These are phyloP conservation scores for Agonopterix alstromeriana DNA, from an alignment of 2,888 invertebrate species.

Conservation along the genomic window DNA sequence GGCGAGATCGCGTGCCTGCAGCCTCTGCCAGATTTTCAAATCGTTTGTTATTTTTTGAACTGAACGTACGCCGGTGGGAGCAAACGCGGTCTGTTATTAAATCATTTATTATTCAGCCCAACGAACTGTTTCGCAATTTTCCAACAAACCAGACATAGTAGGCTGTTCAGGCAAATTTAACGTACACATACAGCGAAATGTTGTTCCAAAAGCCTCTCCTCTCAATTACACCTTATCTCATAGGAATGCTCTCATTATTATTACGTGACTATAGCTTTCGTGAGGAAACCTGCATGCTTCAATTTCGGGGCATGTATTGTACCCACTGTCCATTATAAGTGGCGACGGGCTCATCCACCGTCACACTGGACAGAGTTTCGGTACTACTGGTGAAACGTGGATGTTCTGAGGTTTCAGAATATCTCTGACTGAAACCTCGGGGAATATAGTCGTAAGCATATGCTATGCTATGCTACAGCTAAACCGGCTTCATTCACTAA, in stretches of 20 bases:
- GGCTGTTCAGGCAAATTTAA: slow-evolving; percentile 23
- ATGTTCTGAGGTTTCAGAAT: no score
- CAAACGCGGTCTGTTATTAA: slow-evolving; percentile 73
- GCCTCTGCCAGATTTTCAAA: slow-evolving; percentile 51
- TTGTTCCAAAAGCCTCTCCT: slow-evolving; percentile 23
- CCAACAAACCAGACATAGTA: slow-evolving; percentile 47
- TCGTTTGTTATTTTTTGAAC: slow-evolving; percentile 68
- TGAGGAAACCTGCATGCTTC: no score
- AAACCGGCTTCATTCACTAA: no score
- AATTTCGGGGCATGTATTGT: no score
- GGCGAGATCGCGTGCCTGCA: slow-evolving; percentile 18
- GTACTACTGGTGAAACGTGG: no score
- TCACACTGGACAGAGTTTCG: no score
- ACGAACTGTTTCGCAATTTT: slow-evolving; percentile 73
- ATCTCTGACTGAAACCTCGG: no score
- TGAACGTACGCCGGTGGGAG: slow-evolving; percentile 58
- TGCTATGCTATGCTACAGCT: no score
- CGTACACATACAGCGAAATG: slow-evolving; percentile 31
- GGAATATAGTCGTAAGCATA: no score
- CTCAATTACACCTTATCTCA: slow-evolving; percentile 24
- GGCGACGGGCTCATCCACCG: no score
- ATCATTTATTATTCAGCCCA: slow-evolving; percentile 75
- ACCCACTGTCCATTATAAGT: no score
- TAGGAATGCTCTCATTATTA: slow-evolving; percentile 13
- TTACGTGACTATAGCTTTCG: neutral